Evolutionary conservation across 1,140 invertebrate genomes (phyloP).

Genomic region (Drosophila serrata): DNA sequence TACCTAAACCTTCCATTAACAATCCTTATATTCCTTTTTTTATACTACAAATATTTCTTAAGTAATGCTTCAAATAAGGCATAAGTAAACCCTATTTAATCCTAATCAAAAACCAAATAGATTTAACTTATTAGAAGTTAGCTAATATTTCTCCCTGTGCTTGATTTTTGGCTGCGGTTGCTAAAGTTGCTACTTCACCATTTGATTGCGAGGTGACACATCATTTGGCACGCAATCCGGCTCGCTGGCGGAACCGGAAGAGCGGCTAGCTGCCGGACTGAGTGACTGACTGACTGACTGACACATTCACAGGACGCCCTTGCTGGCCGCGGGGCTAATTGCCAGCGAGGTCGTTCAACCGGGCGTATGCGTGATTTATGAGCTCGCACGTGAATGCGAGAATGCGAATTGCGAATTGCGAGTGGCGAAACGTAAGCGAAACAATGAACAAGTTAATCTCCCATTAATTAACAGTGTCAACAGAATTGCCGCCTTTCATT

Average conservation of each 20-base stretch:
- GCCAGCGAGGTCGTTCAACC: slow-evolving; percentile 75
- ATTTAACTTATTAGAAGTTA: background rate
- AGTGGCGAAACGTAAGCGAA: slow-evolving; percentile 21
- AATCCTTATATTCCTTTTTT: too few species aligned
- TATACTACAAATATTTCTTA: background rate
- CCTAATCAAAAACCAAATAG: too few species aligned
- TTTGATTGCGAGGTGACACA: slow-evolving; percentile 65
- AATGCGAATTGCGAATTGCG: slow-evolving; percentile 14
- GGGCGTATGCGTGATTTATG: slow-evolving; percentile 79
- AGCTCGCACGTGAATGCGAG: slow-evolving; percentile 47
- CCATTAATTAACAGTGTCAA: slow-evolving; percentile 81
- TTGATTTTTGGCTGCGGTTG: slow-evolving; percentile 24
- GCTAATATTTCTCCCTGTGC: slow-evolving; percentile 77
- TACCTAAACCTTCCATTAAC: too few species aligned
- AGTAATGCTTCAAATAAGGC: background rate
- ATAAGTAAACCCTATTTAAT: too few species aligned
- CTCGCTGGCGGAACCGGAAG: slow-evolving; percentile 57
- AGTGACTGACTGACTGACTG: slow-evolving; percentile 33
- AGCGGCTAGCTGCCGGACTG: slow-evolving; percentile 23
- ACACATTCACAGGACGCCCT: slow-evolving; percentile 47
- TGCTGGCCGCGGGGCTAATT: slow-evolving; percentile 57
- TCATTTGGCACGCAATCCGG: slow-evolving; percentile 73
- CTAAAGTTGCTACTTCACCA: slow-evolving; percentile 27
- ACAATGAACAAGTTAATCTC: slow-evolving; percentile 68
- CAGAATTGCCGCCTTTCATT: slow-evolving; percentile 71